Base-by-base conservation (phyloP, 2,888 invertebrate species). In the Coecobrya sp. region DNA sequence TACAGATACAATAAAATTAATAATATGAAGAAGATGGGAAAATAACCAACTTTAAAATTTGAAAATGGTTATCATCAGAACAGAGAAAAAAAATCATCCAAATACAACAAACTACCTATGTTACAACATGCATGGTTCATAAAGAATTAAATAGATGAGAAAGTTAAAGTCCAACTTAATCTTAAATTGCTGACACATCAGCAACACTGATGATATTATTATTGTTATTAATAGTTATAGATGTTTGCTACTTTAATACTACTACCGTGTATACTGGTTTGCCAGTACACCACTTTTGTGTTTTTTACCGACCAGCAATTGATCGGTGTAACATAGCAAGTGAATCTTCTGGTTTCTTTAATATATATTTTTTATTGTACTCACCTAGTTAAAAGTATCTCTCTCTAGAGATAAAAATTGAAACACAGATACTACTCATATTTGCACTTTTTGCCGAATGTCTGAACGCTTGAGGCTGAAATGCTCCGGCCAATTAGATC, bases 401-500 rank as follows among this genome's bases (percentile, higher is more conserved):
- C 19, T 19, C 4, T 27, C 0, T 5, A 27, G 10, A 65, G 19
- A 59, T 59, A 59, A 5, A 68, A 68, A 59, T 59, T 27, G 30
- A 36, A 36, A 36, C 36, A 36, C n/a, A n/a, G n/a, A n/a, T 55
- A 27, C 4, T 22, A 19, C 19, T 27, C 49, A 49, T 11, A 76
- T 76, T 68, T 49, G 49, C 76, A 76, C n/a, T 76, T 85, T 36
- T 22, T 27, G 86, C 86, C 55, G 16, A 86, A 55, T 59, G 73
- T 36, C 76, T 87, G 79, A n/a, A 36, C 7, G 36, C 79, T 65
- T 79, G 65, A 22, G 62, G 87, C 79, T 22, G 62, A 68, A 59
- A 87, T 42, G 76, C 76, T 76, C 76, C 76, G 76, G 59, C 87
- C 79, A 88, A 88, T 79, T 88, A 88, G 87, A 88, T 79, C 76